These are phyloP conservation scores for Chrysocyon brachyurus DNA, from an alignment of 2,797 vertebrate species.

Conservation along the genomic window DNA sequence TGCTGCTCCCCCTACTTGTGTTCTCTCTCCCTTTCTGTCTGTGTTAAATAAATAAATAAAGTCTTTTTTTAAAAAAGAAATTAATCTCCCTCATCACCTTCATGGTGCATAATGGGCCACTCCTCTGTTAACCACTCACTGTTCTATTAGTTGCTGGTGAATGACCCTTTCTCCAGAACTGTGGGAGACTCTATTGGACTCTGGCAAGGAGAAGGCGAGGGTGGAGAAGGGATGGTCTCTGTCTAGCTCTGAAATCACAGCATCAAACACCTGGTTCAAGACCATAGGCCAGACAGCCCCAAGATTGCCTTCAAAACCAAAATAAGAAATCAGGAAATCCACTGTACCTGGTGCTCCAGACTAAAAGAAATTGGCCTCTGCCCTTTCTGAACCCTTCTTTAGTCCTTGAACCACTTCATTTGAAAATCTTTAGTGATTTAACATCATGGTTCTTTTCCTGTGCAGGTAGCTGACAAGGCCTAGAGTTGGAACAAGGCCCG, in stretches of 20 bases:
- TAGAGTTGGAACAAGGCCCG: not conserved
- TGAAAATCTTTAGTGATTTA: not conserved
- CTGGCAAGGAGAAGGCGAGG: not conserved
- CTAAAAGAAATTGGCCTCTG: not conserved
- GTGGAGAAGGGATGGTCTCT: not conserved
- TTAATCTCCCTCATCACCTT: not conserved
- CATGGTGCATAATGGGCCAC: not conserved
- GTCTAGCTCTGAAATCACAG: not conserved
- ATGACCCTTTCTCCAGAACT: not conserved
- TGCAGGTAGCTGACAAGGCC: not conserved
- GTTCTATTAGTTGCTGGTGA: not conserved
- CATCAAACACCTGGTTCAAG: not conserved
- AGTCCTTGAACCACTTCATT: constrained; percentile 53
- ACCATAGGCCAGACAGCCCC: not conserved
- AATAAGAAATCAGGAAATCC: not conserved
- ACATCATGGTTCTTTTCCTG: constrained; percentile 27
- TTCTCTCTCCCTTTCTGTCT: too few relatives aligned
- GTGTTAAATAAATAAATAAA: too few relatives aligned
- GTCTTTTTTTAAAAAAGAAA: not conserved
- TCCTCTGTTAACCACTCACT: not conserved
- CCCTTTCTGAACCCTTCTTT: not conserved
- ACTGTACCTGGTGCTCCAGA: not conserved
- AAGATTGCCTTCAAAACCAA: not conserved
- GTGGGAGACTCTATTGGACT: not conserved
- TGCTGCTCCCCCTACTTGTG: too few relatives aligned